A percentile compares a stretch with the other conserved stretches of the same genome.
Evolutionary conservation across 2,113 vertebrate genomes (phyloP).

Genomic region (Chionomys nivalis): DNA sequence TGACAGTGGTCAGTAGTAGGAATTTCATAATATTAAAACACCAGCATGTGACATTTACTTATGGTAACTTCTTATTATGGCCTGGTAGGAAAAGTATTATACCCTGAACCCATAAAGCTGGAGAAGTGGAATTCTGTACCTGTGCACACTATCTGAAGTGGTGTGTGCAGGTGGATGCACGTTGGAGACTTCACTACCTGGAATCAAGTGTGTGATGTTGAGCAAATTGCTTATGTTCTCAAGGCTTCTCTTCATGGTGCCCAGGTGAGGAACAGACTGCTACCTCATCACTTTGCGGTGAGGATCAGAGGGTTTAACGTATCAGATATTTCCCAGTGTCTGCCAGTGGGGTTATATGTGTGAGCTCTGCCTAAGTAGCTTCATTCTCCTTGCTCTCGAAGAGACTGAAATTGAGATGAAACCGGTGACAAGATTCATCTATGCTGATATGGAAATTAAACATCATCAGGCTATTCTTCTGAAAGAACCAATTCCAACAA

Average conservation of each 20-base stretch:
- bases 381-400: neutral
- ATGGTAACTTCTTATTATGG: neutral
- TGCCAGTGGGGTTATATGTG: neutral
- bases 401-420: neutral
- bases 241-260: neutral
- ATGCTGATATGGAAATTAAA: neutral
- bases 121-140: neutral
- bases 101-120: neutral
- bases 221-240: neutral
- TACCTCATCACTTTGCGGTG: neutral
- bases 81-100: neutral
- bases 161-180: neutral
- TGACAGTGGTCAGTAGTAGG: neutral
- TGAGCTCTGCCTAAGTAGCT: neutral
- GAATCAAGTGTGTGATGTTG: neutral
- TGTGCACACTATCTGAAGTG: neutral
- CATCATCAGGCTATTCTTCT: neutral
- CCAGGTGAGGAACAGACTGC: too few relatives aligned
- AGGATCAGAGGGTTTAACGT: neutral
- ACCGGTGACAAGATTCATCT: neutral
- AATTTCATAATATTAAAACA: constrained; percentile 28
- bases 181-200: neutral
- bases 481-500: neutral
- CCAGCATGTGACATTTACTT: neutral
- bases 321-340: neutral